Base-by-base conservation (phyloP, 2,797 vertebrate genomes). In the Petrocephalus sullivani region DNA sequence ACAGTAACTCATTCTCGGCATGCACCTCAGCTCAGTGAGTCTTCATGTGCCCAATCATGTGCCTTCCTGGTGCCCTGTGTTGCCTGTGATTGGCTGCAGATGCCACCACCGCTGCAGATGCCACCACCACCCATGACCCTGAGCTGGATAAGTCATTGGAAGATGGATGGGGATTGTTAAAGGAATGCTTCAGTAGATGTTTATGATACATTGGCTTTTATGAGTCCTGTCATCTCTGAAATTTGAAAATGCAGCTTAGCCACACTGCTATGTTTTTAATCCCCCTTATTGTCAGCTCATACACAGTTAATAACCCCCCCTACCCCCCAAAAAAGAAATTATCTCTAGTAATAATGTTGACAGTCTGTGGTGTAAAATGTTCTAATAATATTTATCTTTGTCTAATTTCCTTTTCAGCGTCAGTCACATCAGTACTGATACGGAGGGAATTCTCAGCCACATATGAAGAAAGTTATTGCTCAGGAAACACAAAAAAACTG, bases 341-440 rank as follows among this genome's bases (percentile, higher is more conserved):
- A 87, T 83, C 53, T 61, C 87, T 28, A 51, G 81, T 56, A 88
- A 88, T 71, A 21, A 57, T 53, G 41, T 75, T 87, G 56, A 87
- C 71, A 49, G 71, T 61, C 12, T 51, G 10, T 78, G 33, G 71
- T 86, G 85, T 46, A 56, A 87, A 87, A 78, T 87, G 57, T 41
- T 83, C 56, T 89, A 87, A 87, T 83, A 89, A 54, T 49, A 23
- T 87, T 84, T 86, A 61, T 89, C 58, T 56, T 64, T 8, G 12
- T 61, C 49, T 57, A 19, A 33, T 87, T 33, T 81, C 75, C 85
- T 51, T 54, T 88, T 61, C 61, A 23, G 8, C 58, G 61, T 87
- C 57, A 37, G 57, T 87, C 75, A 87, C 46, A n/a, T 41, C 41
- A 19, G 57, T 64, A 57, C 57, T 82, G 41, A 61, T 82, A 23